Evolutionary conservation across 2,797 vertebrate genomes (phyloP).

Genomic region (Micromesistius poutassou): DNA sequence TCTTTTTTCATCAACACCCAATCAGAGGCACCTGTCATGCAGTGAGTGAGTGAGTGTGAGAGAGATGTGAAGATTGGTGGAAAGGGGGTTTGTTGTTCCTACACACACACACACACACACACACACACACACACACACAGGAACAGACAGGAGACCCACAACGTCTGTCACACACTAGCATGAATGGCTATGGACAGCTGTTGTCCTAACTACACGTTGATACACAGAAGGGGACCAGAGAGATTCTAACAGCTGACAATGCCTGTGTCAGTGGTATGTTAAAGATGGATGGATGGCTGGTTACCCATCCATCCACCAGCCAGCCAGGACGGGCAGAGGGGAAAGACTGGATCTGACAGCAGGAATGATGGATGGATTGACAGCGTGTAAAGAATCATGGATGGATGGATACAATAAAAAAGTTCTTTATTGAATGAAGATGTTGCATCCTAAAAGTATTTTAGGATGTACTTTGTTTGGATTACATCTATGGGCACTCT

Average conservation of each 20-base stretch:
- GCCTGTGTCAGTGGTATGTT: background rate
- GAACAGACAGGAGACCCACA: background rate
- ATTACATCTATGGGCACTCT: background rate
- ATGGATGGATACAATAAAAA: background rate
- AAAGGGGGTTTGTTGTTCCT: constrained; percentile 6
- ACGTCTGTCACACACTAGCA: background rate
- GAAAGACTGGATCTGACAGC: no score
- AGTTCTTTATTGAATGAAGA: background rate
- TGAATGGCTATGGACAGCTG: background rate
- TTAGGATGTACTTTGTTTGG: no score
- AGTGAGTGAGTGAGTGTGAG: constrained; percentile 34
- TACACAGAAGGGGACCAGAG: background rate
- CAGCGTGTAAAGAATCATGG: no score
- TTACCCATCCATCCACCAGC: no score
- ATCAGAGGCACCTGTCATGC: constrained; percentile 47
- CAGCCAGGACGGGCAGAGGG: no score
- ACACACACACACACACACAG: constrained; percentile 1
- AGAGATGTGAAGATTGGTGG: constrained; percentile 3
- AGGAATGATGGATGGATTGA: no score
- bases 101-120: background rate
- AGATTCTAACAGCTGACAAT: background rate
- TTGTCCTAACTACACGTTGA: background rate
- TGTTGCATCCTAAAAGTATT: background rate
- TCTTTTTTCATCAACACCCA: constrained; percentile 50
- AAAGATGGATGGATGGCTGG: no score